Conservation (phyloP, 1,140 invertebrate genomes). For the Lepidurus packardi region DNA sequence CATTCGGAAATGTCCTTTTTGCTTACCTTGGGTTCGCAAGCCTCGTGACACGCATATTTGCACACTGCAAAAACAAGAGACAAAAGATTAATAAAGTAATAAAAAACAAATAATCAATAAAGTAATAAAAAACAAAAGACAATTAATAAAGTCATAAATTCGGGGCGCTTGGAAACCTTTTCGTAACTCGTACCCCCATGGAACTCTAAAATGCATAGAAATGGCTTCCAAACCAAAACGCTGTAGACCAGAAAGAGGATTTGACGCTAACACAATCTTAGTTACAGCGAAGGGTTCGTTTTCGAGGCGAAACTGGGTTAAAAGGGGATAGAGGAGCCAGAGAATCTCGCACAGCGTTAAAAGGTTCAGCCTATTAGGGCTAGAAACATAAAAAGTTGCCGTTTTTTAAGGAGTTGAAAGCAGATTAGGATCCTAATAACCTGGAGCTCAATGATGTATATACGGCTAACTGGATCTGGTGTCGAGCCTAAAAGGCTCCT, state of each 20-base stretch:
- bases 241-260: no score
- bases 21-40: conserved; percentile 68
- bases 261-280: no score
- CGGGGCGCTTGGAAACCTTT: no score
- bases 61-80: conserved; percentile 57
- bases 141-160: background rate
- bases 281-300: no score
- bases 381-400: no score
- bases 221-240: no score
- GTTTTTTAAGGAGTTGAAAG: background rate
- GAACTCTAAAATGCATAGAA: no score
- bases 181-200: no score
- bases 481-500: conserved; percentile 11
- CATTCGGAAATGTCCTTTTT: background rate
- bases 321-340: no score
- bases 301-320: no score
- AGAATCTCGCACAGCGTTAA: no score
- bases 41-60: conserved; percentile 69
- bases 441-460: background rate
- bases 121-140: background rate
- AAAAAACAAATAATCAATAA: background rate
- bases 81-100: background rate
- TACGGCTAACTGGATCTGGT: background rate
- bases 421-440: background rate
- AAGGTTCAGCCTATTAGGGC: no score